Evolutionary conservation across 1,140 invertebrate species (phyloP), one percentile per base, ranked within the genome.

Genomic region (Drosophila navojoa): DNA sequence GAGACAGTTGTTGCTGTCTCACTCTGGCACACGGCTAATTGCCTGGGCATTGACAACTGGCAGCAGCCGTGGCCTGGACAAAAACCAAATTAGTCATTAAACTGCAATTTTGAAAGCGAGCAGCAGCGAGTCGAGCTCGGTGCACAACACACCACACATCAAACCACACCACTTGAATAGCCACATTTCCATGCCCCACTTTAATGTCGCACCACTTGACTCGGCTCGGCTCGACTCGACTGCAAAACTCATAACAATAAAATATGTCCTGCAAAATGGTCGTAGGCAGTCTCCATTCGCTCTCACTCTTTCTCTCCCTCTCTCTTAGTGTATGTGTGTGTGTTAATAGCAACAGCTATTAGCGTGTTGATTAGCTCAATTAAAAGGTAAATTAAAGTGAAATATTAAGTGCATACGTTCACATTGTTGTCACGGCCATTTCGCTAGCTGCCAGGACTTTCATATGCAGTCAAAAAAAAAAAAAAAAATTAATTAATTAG

Each of bases 311-410:
- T 25, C 40, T 45, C 55, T 25, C 42, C 25, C 19, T 49, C 40
- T 45, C 55, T 25, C 42, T 32, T n/a, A 42, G 61, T 76, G 35
- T 71, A 35, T 61, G 35, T 72, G 55, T 16, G 55, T 59, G 15
- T 19, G 68, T 68, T 87, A 86, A 87, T 86, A 64, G 82, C 68
- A 42, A 22, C 42, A 50, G 61, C 80, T 89, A 87, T 89, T 87
- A 89, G 85, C 84, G 77, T 55, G 76, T 77, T 87, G 84, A 87
- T 87, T 87, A 79, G 84, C 53, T 19, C 84, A 86, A 86, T 86
- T 89, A 89, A 84, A 69, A 89, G 71, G 68, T 77, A 82, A 89
- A 87, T 89, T 81, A 84, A 89, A 89, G 81, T 89, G 85, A 89
- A 87, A 77, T 84, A 89, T 71, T 67, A 74, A 77, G 71, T 73